Base-by-base conservation (phyloP, 1,140 invertebrate genomes). In the Dryas iulia region DNA sequence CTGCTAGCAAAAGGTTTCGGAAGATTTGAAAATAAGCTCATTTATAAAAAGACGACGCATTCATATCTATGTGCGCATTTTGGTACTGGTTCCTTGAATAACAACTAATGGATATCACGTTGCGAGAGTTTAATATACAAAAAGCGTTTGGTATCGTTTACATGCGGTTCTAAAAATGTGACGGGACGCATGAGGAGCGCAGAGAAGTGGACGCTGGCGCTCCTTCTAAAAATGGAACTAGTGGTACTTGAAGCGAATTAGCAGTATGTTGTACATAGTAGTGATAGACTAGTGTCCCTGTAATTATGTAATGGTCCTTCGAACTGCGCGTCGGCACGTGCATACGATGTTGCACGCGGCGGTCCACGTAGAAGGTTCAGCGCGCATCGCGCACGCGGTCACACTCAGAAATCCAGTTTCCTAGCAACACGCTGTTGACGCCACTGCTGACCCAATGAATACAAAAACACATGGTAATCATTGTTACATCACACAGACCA, bases 361-460 rank as follows among this genome's bases (percentile, higher is more conserved):
- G 71, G 75, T 87, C 85, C 87, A 90, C 86, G 86, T 90, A 81
- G 81, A 73, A 84, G 72, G 81, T 73, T 76, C 69, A 71, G 63
- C 77, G 82, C 82, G 82, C 88, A 89, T 66, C 76, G 82, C 82
- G 84, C 89, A 89, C 87, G 87, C 87, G 86, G 87, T 81, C 70
- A 76, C 78, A 74, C 74, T 71, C 74, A 69, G 68, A 72, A 78
- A 74, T 59, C 78, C 78, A 88, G 89, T 91, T 84, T 91, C 89
- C 87, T 91, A 91, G 89, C 89, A 91, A 91, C 88, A 86, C 79
- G 83, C 80, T 88, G 89, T 91, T 91, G 89, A 90, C 82, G 82
- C 86, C 73, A 84, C 81, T 81, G 79, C 77, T 88, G 83, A 87
- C 81, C 83, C 78, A 81, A 88, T 91, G 83, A 89, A 88, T 79